A percentile compares a stretch with the other conserved stretches of the same genome.
phyloP scores from a whole-genome alignment of 2,113 vertebrate species.

The Sinosuthora webbiana region DNA sequence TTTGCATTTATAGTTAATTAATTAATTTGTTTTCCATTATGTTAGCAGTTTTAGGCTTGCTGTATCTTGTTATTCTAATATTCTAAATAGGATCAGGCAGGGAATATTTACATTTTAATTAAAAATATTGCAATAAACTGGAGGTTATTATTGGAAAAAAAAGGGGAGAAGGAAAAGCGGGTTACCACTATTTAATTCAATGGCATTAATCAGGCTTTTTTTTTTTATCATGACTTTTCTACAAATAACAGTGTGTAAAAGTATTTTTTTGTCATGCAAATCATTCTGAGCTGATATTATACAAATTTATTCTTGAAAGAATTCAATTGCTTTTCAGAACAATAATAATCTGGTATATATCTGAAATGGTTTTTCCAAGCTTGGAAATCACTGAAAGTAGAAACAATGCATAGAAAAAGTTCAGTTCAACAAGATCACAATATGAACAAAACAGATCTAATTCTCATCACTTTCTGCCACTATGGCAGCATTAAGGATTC shows the following conservation, averaged over 20 bases:
- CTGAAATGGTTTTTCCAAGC: not conserved
- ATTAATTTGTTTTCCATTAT: not conserved
- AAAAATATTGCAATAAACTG: not conserved
- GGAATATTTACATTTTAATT: constrained; percentile 43
- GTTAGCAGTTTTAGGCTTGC: not conserved
- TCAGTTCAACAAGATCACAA: not conserved
- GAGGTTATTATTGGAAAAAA: not conserved
- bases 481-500: not conserved
- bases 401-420: not conserved
- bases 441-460: not conserved
- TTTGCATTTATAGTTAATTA: not conserved
- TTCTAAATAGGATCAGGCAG: not conserved
- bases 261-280: constrained; percentile 58
- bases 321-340: constrained; percentile 19
- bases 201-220: not conserved
- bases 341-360: constrained; percentile 18
- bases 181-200: constrained; percentile 10
- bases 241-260: not conserved
- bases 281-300: constrained; percentile 25
- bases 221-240: not conserved
- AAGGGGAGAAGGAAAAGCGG: not conserved
- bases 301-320: constrained; percentile 47
- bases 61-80: not conserved
- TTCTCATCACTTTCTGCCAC: not conserved
- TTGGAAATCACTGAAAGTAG: not conserved